Conservation (phyloP, 1,140 invertebrate species). For the Drosophila lini region DNA sequence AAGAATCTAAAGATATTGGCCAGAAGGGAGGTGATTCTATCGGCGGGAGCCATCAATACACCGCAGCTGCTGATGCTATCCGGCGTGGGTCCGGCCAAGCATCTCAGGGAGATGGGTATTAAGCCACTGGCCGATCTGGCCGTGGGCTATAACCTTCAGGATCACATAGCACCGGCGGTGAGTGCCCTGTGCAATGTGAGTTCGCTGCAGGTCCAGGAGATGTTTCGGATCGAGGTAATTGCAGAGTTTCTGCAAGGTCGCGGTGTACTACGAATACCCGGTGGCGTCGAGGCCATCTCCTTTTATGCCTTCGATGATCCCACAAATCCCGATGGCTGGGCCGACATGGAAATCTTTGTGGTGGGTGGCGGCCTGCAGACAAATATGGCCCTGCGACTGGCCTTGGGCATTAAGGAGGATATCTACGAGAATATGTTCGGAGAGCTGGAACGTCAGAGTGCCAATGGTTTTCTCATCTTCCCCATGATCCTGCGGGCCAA, state of each 20-base stretch:
- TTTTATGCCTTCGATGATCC: constrained; percentile 90
- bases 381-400: constrained; percentile 84
- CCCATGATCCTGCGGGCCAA: constrained; percentile 90
- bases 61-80: constrained; percentile 93
- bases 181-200: constrained; percentile 87
- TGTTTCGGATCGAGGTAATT: constrained; percentile 53
- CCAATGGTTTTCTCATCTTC: constrained; percentile 87
- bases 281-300: constrained; percentile 91
- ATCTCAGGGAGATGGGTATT: constrained; percentile 88
- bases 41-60: constrained; percentile 90
- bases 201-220: constrained; percentile 37
- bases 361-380: constrained; percentile 85
- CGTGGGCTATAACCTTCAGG: constrained; percentile 92
- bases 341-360: constrained; percentile 91
- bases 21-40: constrained; percentile 90
- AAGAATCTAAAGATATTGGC: constrained; percentile 86
- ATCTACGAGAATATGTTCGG: constrained; percentile 85
- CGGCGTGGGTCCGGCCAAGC: constrained; percentile 90
- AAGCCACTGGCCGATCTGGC: constrained; percentile 88
- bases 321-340: constrained; percentile 86
- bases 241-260: constrained; percentile 73
- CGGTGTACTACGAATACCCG: constrained; percentile 90
- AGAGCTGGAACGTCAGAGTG: constrained; percentile 86
- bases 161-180: constrained; percentile 90
- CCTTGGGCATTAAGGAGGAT: constrained; percentile 86